Evolutionary conservation across 2,797 vertebrate genomes (phyloP), one percentile per base, ranked within the genome.

Genomic region (Anableps anableps): DNA sequence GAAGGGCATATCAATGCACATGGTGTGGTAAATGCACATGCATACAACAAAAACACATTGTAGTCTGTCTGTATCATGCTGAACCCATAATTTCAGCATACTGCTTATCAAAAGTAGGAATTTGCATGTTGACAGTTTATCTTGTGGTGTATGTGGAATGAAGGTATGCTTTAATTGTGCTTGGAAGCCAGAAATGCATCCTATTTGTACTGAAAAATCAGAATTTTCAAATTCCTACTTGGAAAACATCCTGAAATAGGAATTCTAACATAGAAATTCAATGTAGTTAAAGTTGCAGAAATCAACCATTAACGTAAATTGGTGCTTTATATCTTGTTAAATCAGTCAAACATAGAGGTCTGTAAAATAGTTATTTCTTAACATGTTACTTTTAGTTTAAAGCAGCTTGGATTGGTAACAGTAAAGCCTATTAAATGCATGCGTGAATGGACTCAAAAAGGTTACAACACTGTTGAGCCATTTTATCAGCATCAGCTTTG

Each of bases 71-170:
- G 36, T 13, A 26, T 41, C 19, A 41, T 23, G 21, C 36, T 36
- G 36, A 26, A 68, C 66, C 38, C 38, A 43, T 70, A 34, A 43
- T 70, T 43, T n/a, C 21, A 70, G 38, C 66, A 70, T 26, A 29
- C 13, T 29, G 41, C 41, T 29, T 45, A 19, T 43, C 41, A 71
- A 45, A n/a, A 26, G 26, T 17, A 47, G 43, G 41, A 43, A 21
- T n/a, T 71, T 45, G 41, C 68, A 71, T 47, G 38, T 71, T 71
- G 36, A 41, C 7, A 43, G 68, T 71, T 71, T 71, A 13, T 71
- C 23, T 45, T n/a, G 13, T 5, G 16, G 26, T n/a, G 41, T 71
- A 41, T n/a, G 8, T n/a, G 13, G n/a, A 5, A 71, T n/a, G 0
- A 38, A 13, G 10, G 23, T 71, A n/a, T 16, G 23, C 2, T 45